Conservation (phyloP, 2,888 invertebrate species). For the Eurois occulta region DNA sequence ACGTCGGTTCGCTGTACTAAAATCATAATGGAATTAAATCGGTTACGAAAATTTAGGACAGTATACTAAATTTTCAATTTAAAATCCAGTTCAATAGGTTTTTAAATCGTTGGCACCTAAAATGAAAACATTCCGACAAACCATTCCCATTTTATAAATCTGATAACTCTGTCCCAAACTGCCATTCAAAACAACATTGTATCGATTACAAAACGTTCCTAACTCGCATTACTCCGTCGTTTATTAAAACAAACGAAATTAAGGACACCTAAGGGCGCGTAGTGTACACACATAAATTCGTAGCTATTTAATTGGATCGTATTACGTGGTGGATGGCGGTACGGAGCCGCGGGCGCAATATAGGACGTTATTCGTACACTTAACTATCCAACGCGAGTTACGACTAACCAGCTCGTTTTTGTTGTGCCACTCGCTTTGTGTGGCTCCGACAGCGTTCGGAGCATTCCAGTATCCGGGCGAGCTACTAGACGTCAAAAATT, state of each 20-base stretch:
- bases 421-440: slow-evolving; percentile 68
- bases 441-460: slow-evolving; percentile 60
- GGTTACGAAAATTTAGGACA: slow-evolving; percentile 9
- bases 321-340: slow-evolving; percentile 83
- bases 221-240: slow-evolving; percentile 67
- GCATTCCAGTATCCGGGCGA: slow-evolving; percentile 63
- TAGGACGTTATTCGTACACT: slow-evolving; percentile 82
- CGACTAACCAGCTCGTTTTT: slow-evolving; percentile 76
- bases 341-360: slow-evolving; percentile 81
- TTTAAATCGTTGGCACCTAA: slow-evolving; percentile 29
- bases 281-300: slow-evolving; percentile 81
- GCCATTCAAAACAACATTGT: slow-evolving; percentile 48
- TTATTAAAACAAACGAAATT: slow-evolving; percentile 76
- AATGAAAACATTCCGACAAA: slow-evolving; percentile 38
- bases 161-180: slow-evolving; percentile 42
- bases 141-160: slow-evolving; percentile 35
- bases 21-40: slow-evolving; percentile 24
- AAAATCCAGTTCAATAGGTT: slow-evolving; percentile 26
- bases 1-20: slow-evolving; percentile 17
- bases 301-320: slow-evolving; percentile 85
- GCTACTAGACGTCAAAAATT: slow-evolving; percentile 42
- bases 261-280: slow-evolving; percentile 76
- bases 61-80: slow-evolving; percentile 12
- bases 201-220: slow-evolving; percentile 67
- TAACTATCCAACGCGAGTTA: slow-evolving; percentile 84